Evolutionary conservation across 2,888 invertebrate species (phyloP).

Genomic region (Venustoraphidia nigricollis): DNA sequence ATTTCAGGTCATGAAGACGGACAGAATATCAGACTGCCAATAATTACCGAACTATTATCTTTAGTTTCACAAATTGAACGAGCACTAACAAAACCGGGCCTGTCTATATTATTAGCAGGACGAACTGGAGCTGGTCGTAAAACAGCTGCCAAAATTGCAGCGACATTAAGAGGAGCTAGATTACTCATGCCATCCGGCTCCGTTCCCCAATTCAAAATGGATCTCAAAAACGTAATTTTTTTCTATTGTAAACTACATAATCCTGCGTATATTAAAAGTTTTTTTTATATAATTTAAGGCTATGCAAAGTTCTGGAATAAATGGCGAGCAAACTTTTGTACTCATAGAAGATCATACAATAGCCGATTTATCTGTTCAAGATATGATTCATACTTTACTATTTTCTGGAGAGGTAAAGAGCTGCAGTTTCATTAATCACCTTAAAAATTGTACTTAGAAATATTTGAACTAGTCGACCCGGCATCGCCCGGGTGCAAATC

Average conservation of each 20-base stretch:
- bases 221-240: conserved; percentile 53
- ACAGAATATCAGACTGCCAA: conserved; percentile 38
- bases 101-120: conserved; percentile 56
- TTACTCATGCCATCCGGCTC: conserved; percentile 27
- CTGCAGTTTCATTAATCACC: too few relatives aligned
- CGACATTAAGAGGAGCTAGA: conserved; percentile 54
- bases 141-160: conserved; percentile 58
- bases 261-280: background rate
- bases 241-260: background rate
- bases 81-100: conserved; percentile 40
- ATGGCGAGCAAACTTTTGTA: conserved; percentile 60
- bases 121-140: conserved; percentile 68
- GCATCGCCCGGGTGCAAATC: background rate
- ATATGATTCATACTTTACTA: conserved; percentile 60
- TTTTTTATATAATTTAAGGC: conserved; percentile 30
- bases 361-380: conserved; percentile 47
- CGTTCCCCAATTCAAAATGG: conserved; percentile 49
- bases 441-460: too few relatives aligned
- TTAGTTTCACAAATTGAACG: conserved; percentile 47
- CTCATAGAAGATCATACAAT: conserved; percentile 74
- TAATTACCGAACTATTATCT: conserved; percentile 50
- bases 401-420: conserved; percentile 52
- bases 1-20: conserved; percentile 46
- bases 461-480: too few relatives aligned
- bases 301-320: conserved; percentile 63